Evolutionary conservation across 2,888 invertebrate genomes (phyloP), one percentile per base, ranked within the genome.

Genomic region (Timandra comae): DNA sequence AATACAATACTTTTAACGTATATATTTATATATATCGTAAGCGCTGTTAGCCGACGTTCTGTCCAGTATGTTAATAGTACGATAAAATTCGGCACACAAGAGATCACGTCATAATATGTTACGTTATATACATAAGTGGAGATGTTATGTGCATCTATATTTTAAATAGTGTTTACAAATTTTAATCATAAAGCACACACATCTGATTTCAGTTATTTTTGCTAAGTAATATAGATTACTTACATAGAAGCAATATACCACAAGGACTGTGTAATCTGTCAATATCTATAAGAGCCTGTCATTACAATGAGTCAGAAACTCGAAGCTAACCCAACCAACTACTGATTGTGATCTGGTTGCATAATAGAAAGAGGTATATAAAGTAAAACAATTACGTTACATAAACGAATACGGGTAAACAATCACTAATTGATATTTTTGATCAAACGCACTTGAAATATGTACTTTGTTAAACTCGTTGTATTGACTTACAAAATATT

Each of bases 31-130:
- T 65, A 61, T 63, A 60, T 70, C 59, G 58, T 73, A 70, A 73
- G 66, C 59, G 70, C 70, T 63, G 65, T 63, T 63, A 64, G 74
- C 79, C 79, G 79, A 72, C 57, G 63, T 70, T 76, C 74, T 76
- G 77, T 79, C 79, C 79, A 78, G 48, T 74, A 69, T 69, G 62
- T 46, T 41, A 43, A 41, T 46, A 49, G 41, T 37, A 40, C 41
- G 39, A 48, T 46, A 27, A 59, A 62, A 71, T 66, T 68, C 58
- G 63, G 63, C 65, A 71, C 60, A 43, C 64, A 59, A 56, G 63
- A 60, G 52, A 51, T 60, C 50, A 55, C 50, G 47, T 49, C 45
- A 56, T 39, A 38, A 51, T 41, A 52, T 53, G 50, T 59, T 63
- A 65, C 60, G 52, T 46, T 46, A 42, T 53, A 16, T 6, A 16